Evolutionary conservation across 1,140 invertebrate genomes (phyloP).

Genomic region (Tetramorium alpestre): DNA sequence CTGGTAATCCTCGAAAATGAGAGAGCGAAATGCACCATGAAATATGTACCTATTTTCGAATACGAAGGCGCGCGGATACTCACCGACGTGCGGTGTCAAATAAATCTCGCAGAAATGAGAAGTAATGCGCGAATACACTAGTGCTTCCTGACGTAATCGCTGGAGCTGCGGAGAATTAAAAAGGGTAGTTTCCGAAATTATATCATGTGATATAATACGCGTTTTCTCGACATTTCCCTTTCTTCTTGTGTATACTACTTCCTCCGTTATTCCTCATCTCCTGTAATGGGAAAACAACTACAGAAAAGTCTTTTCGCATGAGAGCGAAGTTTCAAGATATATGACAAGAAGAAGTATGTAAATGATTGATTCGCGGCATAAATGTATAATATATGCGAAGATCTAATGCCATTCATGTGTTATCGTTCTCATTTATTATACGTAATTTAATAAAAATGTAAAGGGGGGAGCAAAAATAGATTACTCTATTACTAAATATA

Average conservation of each 20-base stretch:
- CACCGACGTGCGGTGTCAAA: slow-evolving; percentile 36
- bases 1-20: slow-evolving; percentile 49
- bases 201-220: slow-evolving; percentile 55
- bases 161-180: slow-evolving; percentile 63
- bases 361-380: neutral
- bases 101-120: slow-evolving; percentile 57
- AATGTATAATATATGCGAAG: neutral
- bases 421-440: neutral
- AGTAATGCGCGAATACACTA: slow-evolving; percentile 58
- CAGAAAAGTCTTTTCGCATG: slow-evolving; percentile 34
- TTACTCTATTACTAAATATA: neutral
- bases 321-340: neutral
- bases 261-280: neutral
- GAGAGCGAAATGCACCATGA: slow-evolving; percentile 49
- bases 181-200: slow-evolving; percentile 67
- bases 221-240: neutral
- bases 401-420: neutral
- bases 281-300: slow-evolving; percentile 13
- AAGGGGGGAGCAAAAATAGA: neutral
- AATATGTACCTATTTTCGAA: slow-evolving; percentile 62
- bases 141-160: slow-evolving; percentile 65
- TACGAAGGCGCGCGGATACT: slow-evolving; percentile 39
- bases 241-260: neutral
- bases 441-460: slow-evolving; percentile 16
- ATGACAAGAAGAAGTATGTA: neutral